Percentiles rank a stretch among this genome's conserved stretches.
Conservation (phyloP, 2,888 invertebrate genomes). For the Eurytoma adleriae region DNA sequence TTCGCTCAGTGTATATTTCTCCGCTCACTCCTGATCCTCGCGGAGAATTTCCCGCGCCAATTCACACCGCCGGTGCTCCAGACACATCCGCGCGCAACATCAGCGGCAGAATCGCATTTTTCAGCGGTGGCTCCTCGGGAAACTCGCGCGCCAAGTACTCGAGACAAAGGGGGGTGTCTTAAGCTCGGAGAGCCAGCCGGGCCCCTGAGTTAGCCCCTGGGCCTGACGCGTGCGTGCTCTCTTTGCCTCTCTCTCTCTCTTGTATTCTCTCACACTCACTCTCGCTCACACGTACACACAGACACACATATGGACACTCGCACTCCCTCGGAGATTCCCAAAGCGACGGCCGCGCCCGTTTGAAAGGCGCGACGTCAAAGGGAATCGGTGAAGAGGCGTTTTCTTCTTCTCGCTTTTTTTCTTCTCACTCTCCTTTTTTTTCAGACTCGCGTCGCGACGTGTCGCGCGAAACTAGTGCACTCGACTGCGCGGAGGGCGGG, state of each 20-base stretch:
- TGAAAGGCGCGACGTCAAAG: slow-evolving; percentile 46
- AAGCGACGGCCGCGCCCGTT: background rate
- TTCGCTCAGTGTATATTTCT: too few species aligned
- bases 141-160: too few species aligned
- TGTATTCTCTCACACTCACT: background rate
- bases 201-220: background rate
- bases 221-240: background rate
- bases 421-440: background rate
- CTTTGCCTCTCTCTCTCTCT: background rate
- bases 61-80: too few species aligned
- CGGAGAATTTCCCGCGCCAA: too few species aligned
- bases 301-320: background rate
- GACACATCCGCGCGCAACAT: too few species aligned
- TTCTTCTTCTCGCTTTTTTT: slow-evolving; percentile 11
- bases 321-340: background rate
- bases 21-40: too few species aligned
- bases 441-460: background rate
- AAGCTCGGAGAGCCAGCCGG: background rate
- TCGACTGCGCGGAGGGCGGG: slow-evolving; percentile 2
- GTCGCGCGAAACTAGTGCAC: slow-evolving; percentile 35
- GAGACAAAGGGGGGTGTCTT: too few species aligned
- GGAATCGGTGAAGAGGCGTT: slow-evolving; percentile 41
- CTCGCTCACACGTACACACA: background rate
- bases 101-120: too few species aligned
- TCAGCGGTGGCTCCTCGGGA: too few species aligned